Percentiles rank a stretch among this genome's conserved stretches.
Conservation (phyloP, 2,113 vertebrate genomes). For the Cromileptes altivelis region DNA sequence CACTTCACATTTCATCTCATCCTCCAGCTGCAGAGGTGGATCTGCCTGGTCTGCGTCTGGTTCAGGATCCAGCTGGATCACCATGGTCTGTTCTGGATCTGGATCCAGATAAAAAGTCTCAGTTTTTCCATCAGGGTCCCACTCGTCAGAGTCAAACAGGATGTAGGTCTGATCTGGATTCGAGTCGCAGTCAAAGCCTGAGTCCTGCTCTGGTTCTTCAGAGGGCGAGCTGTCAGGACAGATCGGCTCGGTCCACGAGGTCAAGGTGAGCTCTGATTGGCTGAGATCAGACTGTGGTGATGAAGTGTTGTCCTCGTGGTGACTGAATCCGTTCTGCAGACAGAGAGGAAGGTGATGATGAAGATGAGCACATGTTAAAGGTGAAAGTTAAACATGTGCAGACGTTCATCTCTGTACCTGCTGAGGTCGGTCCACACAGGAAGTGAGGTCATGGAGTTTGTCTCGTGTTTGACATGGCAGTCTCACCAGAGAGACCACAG, state of each 20-base stretch:
- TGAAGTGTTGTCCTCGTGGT: slow-evolving; percentile 1
- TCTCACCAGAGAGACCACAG: slow-evolving; percentile 81
- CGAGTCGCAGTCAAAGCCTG: slow-evolving; percentile 69
- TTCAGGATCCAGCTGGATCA: slow-evolving; percentile 70
- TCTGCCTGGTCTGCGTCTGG: slow-evolving; percentile 27
- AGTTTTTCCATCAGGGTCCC: slow-evolving; percentile 31
- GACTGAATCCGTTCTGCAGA: slow-evolving; percentile 51
- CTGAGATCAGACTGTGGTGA: slow-evolving; percentile 2
- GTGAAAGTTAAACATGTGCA: not conserved
- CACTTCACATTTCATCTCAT: slow-evolving; percentile 19
- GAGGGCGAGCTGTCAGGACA: slow-evolving; percentile 31
- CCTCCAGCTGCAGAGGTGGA: slow-evolving; percentile 30
- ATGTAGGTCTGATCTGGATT: slow-evolving; percentile 66
- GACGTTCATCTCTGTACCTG: slow-evolving; percentile 48
- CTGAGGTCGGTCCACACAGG: slow-evolving; percentile 3
- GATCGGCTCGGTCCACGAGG: slow-evolving; percentile 61
- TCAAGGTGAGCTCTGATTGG: not conserved
- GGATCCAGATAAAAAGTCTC: slow-evolving; percentile 75
- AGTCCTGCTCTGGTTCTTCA: slow-evolving; percentile 63
- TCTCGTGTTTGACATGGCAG: slow-evolving; percentile 39
- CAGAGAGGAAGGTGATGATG: not conserved
- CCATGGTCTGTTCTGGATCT: slow-evolving; percentile 59
- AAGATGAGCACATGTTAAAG: not conserved
- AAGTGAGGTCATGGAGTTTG: not conserved
- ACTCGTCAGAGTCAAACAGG: slow-evolving; percentile 61